A percentile compares a stretch with the other conserved stretches of the same genome.
These are phyloP conservation scores for Malurus splendens DNA, from an alignment of 2,797 vertebrate genomes.

Conservation along the genomic window DNA sequence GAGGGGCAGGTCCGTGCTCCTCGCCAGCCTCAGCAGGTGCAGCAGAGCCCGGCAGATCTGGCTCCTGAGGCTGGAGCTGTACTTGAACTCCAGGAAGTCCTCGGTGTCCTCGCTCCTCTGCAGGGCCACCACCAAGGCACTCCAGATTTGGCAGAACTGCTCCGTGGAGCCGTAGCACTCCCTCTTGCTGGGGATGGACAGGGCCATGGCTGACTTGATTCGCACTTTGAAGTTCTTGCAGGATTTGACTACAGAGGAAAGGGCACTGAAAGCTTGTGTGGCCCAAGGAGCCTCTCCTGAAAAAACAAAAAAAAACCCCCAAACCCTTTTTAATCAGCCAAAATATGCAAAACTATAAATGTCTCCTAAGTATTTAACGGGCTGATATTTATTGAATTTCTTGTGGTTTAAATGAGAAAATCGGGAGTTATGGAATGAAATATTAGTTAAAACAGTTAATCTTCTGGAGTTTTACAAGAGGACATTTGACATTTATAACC, in stretches of 20 bases:
- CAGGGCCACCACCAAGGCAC: constrained; percentile 81
- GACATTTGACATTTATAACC: background rate
- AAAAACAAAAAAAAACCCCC: rapidly evolving
- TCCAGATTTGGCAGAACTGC: constrained; percentile 84
- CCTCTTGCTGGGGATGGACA: constrained; percentile 79
- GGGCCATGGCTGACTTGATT: constrained; percentile 90
- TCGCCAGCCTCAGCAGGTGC: constrained; percentile 81
- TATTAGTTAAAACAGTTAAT: background rate
- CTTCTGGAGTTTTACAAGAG: background rate
- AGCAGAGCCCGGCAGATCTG: constrained; percentile 86
- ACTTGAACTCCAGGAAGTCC: constrained; percentile 93
- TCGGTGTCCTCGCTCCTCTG: constrained; percentile 87
- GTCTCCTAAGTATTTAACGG: background rate
- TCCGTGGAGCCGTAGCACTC: constrained; percentile 76
- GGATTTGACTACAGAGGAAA: constrained; percentile 86
- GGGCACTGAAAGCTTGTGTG: constrained; percentile 77
- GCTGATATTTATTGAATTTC: background rate
- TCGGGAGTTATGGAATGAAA: background rate
- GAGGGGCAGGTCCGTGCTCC: constrained; percentile 71
- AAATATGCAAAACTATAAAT: background rate
- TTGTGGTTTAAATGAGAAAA: background rate
- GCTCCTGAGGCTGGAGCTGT: constrained; percentile 86
- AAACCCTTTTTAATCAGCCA: background rate
- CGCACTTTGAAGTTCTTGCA: constrained; percentile 97
- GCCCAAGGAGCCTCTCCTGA: constrained; percentile 86